Evolutionary conservation across 2,113 vertebrate genomes (phyloP), one percentile per base, ranked within the genome.

Genomic region (Otocyon megalotis): DNA sequence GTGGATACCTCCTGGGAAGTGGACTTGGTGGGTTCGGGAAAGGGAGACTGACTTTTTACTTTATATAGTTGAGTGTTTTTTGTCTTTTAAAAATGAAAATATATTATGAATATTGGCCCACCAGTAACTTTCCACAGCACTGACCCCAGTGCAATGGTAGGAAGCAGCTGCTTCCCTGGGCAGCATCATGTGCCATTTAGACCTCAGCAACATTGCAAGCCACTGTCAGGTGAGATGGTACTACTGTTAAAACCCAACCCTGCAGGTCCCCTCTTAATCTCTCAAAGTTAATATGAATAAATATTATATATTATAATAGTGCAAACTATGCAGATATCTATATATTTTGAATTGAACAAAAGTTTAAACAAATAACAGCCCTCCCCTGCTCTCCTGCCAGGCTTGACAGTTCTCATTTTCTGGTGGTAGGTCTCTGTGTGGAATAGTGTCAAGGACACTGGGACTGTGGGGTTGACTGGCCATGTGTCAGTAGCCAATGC

Each of bases 381-480:
- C 11, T 54, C 26, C 60, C 60, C 17, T 32, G 48, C 12, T 54
- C 13, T 54, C 76, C n/a, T 56, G 26, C 48, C 62, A 56, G 60
- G 28, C 50, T 79, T 58, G 32, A 6, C 37, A 58, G 35, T 88
- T 79, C 43, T 58, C 72, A 5, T 81, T 80, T 28, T 80, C 62
- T 22, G 2, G 24, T 1, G 15, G 26, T 16, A 26, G 37, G 9
- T 24, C 20, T 62, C 80, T 62, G 20, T 8, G 30, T 58, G 63
- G n/a, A 92, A 4, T 4, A n/a, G 48, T 58, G 80, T 80, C 0
- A 1, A 58, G 54, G 53, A 72, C 8, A 28, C 80, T 0, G 5
- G 65, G 80, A n/a, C 37, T 62, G 53, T 8, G 9, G 2, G 1
- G 0, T 32, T 20, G 54, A 65, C 17, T 0, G 0, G 0, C 9